Percentiles rank a stretch among this genome's conserved stretches.
Conservation (phyloP, 2,113 vertebrate species). For the Antechinus stuartii region DNA sequence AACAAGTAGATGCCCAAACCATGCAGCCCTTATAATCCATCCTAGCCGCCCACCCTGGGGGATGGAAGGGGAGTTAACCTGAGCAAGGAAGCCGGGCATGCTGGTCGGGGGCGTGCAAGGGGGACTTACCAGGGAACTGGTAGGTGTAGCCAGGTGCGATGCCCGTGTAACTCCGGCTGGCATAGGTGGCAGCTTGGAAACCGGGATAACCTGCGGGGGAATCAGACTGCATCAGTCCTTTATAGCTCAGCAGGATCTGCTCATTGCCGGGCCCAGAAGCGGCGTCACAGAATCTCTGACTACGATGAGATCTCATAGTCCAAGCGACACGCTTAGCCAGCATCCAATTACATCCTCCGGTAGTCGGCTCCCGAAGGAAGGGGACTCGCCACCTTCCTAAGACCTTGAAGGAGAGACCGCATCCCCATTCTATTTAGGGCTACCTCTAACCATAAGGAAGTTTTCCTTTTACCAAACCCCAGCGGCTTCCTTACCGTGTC, state of each 20-base stretch:
- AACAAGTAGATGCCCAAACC: constrained; percentile 77
- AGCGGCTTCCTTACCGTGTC: too few species aligned
- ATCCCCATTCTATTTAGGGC: neutral
- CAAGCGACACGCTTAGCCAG: neutral
- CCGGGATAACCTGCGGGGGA: constrained; percentile 93
- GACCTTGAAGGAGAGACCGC: neutral
- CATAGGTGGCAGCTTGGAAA: constrained; percentile 97
- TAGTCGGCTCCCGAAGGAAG: neutral
- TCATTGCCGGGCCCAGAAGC: neutral
- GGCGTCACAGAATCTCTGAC: neutral
- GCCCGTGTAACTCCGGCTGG: constrained; percentile 97
- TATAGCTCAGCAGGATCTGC: neutral
- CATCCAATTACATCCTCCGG: neutral
- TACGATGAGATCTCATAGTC: neutral
- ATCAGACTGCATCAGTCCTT: constrained; percentile 15
- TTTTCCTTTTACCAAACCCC: neutral
- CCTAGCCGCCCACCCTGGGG: constrained; percentile 64
- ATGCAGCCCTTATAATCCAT: constrained; percentile 69
- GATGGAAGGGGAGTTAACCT: constrained; percentile 60
- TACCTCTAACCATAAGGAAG: neutral
- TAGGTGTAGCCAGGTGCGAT: constrained; percentile 98
- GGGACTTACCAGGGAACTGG: constrained; percentile 96
- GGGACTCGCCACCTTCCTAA: neutral
- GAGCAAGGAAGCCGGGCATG: constrained; percentile 49
- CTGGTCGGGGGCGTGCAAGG: constrained; percentile 22